Percentiles rank a stretch among this genome's conserved stretches.
phyloP scores from a whole-genome alignment of 2,888 invertebrate genomes.

The Auanema sp. region DNA sequence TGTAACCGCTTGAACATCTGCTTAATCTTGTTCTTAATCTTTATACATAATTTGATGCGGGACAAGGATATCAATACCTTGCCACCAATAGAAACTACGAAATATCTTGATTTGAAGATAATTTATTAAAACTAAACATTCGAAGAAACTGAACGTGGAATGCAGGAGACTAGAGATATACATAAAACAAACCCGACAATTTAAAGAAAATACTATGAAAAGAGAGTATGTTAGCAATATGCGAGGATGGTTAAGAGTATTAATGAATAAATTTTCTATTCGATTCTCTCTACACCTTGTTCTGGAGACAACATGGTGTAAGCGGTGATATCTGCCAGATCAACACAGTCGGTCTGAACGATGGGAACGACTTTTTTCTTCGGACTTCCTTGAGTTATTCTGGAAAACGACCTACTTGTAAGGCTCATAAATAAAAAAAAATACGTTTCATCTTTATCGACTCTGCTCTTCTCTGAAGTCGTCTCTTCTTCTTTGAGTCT shows the following conservation, averaged over 20 bases:
- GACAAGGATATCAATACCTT: too few relatives aligned
- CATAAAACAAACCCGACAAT: too few relatives aligned
- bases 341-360: slow-evolving; percentile 23
- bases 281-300: slow-evolving; percentile 49
- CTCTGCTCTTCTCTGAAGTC: neutral
- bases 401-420: slow-evolving; percentile 21
- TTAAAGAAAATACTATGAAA: too few relatives aligned
- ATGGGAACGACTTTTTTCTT: slow-evolving; percentile 29
- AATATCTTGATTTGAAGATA: too few relatives aligned
- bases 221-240: too few relatives aligned
- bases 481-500: slow-evolving; percentile 6
- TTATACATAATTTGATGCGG: too few relatives aligned
- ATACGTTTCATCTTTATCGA: slow-evolving; percentile 8
- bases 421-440: neutral
- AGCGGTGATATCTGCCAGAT: slow-evolving; percentile 41
- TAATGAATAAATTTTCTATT: slow-evolving; percentile 21
- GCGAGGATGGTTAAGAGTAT: neutral
- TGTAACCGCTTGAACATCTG: too few relatives aligned
- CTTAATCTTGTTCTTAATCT: too few relatives aligned
- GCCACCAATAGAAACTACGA: too few relatives aligned
- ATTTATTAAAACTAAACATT: too few relatives aligned
- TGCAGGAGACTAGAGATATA: too few relatives aligned
- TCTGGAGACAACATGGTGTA: slow-evolving; percentile 46
- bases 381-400: slow-evolving; percentile 18
- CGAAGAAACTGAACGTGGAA: too few relatives aligned